Evolutionary conservation across 2,113 vertebrate species (phyloP), one percentile per base, ranked within the genome.

Genomic region (Perognathus longimembris): DNA sequence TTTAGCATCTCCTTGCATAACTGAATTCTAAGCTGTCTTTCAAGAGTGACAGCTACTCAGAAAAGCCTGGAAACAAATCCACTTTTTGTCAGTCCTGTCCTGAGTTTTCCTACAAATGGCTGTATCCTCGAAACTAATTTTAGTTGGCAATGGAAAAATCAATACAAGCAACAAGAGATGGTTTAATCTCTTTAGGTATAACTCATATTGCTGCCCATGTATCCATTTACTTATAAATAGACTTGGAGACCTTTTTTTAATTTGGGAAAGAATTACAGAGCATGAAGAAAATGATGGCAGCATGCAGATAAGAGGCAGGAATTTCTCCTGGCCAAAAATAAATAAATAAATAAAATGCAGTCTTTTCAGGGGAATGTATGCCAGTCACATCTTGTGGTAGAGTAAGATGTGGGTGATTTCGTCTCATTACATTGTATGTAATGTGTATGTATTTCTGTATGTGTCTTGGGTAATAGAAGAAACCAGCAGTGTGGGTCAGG

Each of bases 1-100:
- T 94, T 97, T 92, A 97, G 95, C 97, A 91, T 93, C 88, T 95
- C 80, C 91, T 88, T 95, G 93, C 94, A 91, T 97, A 97, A 96
- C 80, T 94, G 74, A 85, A 79, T 96, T 95, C 84, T 40, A 61
- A 80, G 91, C 14, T 96, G 88, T 87, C 91, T 96, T 97, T 96
- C 96, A 96, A 90, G 85, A 96, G 64, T 94, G 93, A 95, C 83
- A 89, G 85, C 63, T 74, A 71, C 92, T 95, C 88, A 96, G 79
- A 88, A 90, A 97, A 85, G 85, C 79, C 76, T 30, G 61, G 87
- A 95, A 96, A 97, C 90, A 86, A 73, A 74, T 74, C 90, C 2
- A 0, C 42, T 77, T 91, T 81, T 88, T 22, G 18, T 79, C 91
- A 96, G 70, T 54, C 94, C 50, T 95, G 87, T 90, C 84, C 90